Base-by-base conservation (phyloP, 2,888 invertebrate species). In the Acanthococcus lagerstroemiae region DNA sequence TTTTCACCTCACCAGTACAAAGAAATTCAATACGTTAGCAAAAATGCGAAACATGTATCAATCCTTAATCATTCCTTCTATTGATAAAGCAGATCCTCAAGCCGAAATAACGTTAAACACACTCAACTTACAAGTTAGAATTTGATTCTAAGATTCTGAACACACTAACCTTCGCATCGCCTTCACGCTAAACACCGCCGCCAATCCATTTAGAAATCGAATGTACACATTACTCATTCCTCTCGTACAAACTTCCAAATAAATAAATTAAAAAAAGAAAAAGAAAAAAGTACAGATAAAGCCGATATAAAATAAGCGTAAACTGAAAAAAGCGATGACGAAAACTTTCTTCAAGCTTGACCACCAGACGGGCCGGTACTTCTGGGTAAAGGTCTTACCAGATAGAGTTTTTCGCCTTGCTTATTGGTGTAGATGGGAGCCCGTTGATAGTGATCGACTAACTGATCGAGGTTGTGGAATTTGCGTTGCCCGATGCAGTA, bases 391-490 rank as follows among this genome's bases (percentile, higher is more conserved):
- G 97, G 88, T 74, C 95, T 88, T 75, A 96, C 91, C 73, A 99
- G 84, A 81, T 93, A 99, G 68, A 99, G 83, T 79, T 95, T 96
- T 80, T 99, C 97, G 73, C 95, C 95, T 78, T 92, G 90, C 78
- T 93, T 93, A 81, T 93, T 94, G 75, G 95, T 95, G 80, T 95
- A 99, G 76, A 99, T 99, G 72, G 99, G 97, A 73, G 97, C 95
- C 76, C 92, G 87, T 82, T 95, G 95, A 82, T 99, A 99, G 80
- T 99, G 97, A 76, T 92, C 90, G 73, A 99, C 95, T 72, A 99
- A 83, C 77, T 94, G 94, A 76, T 97, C 95, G 74, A 99, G 81
- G 67, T 91, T 87, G 74, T 90, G 87, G 80, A 99, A 99, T 80
- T 92, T 92, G 76, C 97, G 89, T 80, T 95, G 95, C 50, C 99